Percentiles rank a stretch among this genome's conserved stretches.
These are phyloP conservation scores for Tiphia femorata DNA, from an alignment of 2,888 invertebrate genomes.

Conservation along the genomic window DNA sequence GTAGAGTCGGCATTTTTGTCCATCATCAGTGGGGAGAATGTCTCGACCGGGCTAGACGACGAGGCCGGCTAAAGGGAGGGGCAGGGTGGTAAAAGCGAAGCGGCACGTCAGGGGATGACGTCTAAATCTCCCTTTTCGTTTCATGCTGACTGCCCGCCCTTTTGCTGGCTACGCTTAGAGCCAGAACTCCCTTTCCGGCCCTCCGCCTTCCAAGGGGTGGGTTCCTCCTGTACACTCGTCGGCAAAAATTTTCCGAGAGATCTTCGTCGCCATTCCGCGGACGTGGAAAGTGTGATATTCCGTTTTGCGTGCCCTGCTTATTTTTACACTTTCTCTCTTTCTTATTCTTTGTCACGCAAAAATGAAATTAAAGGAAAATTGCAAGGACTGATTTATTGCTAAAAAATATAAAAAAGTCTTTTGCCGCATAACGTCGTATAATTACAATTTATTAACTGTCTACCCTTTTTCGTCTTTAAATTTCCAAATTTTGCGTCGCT, in stretches of 20 bases:
- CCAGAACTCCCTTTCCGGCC: constrained; percentile 45
- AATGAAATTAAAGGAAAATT: too few species aligned
- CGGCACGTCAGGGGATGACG: constrained; percentile 64
- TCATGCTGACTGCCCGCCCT: constrained; percentile 65
- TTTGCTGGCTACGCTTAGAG: constrained; percentile 55
- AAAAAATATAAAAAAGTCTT: too few species aligned
- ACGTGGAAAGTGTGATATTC: too few species aligned
- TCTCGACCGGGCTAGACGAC: not conserved
- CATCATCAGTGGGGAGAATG: constrained; percentile 47
- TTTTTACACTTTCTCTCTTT: too few species aligned
- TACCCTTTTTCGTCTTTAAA: too few species aligned
- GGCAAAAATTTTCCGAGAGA: constrained; percentile 22
- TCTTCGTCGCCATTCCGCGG: not conserved
- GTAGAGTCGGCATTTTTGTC: constrained; percentile 45
- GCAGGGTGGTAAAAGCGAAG: constrained; percentile 50
- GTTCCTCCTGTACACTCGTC: constrained; percentile 48
- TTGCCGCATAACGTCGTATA: too few species aligned
- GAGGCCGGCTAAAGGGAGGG: constrained; percentile 26
- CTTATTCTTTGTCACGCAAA: too few species aligned
- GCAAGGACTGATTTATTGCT: too few species aligned
- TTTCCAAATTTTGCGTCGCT: too few species aligned
- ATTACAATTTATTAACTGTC: too few species aligned
- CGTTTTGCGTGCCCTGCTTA: too few species aligned
- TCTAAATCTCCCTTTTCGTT: constrained; percentile 66
- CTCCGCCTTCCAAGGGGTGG: constrained; percentile 46